A percentile compares a stretch with the other conserved stretches of the same genome.
phyloP scores from a whole-genome alignment of 2,888 invertebrate genomes.

The Volucella inanis region DNA sequence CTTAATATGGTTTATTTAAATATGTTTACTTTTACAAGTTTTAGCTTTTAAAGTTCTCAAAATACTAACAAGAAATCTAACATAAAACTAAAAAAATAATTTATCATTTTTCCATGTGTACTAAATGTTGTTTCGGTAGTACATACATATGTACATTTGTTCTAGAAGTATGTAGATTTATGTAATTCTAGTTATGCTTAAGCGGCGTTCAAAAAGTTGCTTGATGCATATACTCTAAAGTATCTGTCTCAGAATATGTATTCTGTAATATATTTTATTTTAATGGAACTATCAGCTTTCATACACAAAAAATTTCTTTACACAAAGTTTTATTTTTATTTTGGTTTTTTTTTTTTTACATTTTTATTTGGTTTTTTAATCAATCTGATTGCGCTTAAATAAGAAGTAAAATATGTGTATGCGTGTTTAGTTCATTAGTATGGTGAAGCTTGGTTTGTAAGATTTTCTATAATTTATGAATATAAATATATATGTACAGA shows the following conservation, averaged over 20 bases:
- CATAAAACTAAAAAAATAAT: constrained; percentile 14
- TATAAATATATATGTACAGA: constrained; percentile 7
- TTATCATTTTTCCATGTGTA: constrained; percentile 15
- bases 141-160: no score
- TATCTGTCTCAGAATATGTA: background rate
- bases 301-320: constrained; percentile 10
- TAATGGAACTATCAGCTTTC: constrained; percentile 43
- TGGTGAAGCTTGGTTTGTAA: constrained; percentile 3
- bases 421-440: background rate
- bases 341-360: constrained; percentile 60
- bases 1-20: background rate
- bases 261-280: background rate
- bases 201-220: no score
- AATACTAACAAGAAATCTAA: constrained; percentile 10
- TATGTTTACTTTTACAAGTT: no score
- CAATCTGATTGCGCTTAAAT: no score
- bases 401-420: background rate
- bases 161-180: background rate
- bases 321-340: constrained; percentile 1
- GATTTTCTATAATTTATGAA: constrained; percentile 6
- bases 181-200: background rate
- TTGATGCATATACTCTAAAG: no score
- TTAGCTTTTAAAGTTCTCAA: constrained; percentile 41
- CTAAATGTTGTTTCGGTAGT: no score
- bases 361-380: constrained; percentile 31